A percentile compares a stretch with the other conserved stretches of the same genome.
Evolutionary conservation across 37 sponge, comb jelly and placozoan species (phyloP).

Genomic region (Spongilla lacustris): DNA sequence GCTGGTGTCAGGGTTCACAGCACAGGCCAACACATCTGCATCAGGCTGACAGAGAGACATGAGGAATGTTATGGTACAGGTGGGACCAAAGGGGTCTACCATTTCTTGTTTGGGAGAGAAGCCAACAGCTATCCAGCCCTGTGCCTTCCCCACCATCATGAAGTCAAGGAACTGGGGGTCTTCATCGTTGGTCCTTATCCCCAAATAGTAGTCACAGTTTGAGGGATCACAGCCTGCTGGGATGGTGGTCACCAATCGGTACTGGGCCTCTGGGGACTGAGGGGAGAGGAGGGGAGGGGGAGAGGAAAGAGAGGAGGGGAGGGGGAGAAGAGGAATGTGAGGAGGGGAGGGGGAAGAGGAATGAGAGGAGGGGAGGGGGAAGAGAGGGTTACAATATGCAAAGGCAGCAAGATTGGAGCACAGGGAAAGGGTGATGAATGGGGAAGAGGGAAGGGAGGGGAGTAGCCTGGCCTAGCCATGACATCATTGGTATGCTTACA

Average conservation of each 20-base stretch:
- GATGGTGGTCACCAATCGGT: background rate
- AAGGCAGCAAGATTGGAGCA: conserved; percentile 9
- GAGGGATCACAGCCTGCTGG: conserved; percentile 37
- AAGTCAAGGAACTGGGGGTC: conserved; percentile 27
- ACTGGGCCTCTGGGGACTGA: background rate
- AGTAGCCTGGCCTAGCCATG: background rate
- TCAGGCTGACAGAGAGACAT: background rate
- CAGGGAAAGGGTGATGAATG: background rate
- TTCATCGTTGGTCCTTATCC: conserved; percentile 11
- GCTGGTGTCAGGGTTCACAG: background rate
- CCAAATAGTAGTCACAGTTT: conserved; percentile 31
- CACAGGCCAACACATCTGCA: background rate
- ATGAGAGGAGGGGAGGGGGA: background rate
- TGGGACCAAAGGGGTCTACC: conserved; percentile 9
- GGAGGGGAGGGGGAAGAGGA: background rate
- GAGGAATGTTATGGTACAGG: background rate
- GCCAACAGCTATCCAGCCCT: conserved; percentile 53
- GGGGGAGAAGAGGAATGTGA: background rate
- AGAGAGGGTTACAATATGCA: no score
- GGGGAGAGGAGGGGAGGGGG: background rate
- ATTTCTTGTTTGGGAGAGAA: conserved; percentile 36
- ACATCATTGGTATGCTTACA: background rate
- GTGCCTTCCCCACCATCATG: conserved; percentile 26
- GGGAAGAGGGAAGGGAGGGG: conserved; percentile 22
- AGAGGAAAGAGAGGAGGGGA: background rate